Conservation (phyloP, 1,140 invertebrate genomes). For the Diorhabda sublineata region DNA sequence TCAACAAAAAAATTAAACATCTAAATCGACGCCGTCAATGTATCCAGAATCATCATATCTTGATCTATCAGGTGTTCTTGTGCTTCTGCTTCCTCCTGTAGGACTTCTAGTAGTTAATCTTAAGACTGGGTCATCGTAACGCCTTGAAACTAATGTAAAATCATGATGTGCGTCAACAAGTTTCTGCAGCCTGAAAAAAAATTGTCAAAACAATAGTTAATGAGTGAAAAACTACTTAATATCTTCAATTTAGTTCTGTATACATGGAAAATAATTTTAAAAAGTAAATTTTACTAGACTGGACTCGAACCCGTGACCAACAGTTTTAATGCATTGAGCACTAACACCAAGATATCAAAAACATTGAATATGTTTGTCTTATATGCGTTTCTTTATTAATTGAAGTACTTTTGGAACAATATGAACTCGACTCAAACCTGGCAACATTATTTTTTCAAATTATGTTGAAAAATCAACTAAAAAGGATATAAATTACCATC, state of each 20-base stretch:
- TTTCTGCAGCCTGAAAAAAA: constrained; percentile 56
- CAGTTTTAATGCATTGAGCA: no score
- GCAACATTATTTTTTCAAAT: no score
- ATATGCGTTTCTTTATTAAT: no score
- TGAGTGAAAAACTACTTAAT: not conserved
- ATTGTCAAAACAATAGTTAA: not conserved
- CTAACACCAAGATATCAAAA: no score
- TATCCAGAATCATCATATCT: constrained; percentile 59
- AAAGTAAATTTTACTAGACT: no score
- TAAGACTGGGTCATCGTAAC: constrained; percentile 63
- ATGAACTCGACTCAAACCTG: no score
- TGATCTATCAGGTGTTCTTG: constrained; percentile 55
- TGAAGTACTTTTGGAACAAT: no score
- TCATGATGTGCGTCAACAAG: constrained; percentile 72
- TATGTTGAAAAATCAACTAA: no score
- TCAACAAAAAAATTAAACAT: constrained; percentile 53
- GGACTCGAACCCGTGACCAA: no score
- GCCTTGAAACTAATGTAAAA: constrained; percentile 67
- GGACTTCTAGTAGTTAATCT: constrained; percentile 53
- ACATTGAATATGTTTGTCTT: no score
- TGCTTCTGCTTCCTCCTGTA: constrained; percentile 50
- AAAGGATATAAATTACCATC: no score
- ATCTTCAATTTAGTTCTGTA: not conserved
- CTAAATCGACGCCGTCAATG: constrained; percentile 53
- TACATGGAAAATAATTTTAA: no score